Percentiles rank a stretch among this genome's conserved stretches.
These are phyloP conservation scores for Sicus ferrugineus DNA, from an alignment of 2,888 invertebrate genomes.

Conservation along the genomic window DNA sequence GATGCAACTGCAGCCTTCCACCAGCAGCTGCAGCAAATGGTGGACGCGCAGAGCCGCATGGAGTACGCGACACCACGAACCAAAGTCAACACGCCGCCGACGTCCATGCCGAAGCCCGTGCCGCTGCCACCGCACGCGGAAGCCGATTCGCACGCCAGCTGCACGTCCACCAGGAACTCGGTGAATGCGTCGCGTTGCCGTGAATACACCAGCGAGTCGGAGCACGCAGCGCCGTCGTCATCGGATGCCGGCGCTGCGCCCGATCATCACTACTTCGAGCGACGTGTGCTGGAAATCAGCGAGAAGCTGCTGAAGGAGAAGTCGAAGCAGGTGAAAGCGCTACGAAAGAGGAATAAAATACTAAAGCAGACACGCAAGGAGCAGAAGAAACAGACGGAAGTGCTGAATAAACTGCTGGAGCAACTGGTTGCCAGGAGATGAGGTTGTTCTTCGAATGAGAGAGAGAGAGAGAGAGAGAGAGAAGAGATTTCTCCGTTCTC, in stretches of 20 bases:
- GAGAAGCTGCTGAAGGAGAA: conserved; percentile 28
- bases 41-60: conserved; percentile 20
- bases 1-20: conserved; percentile 23
- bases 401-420: conserved; percentile 19
- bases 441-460: background rate
- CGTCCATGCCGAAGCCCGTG: conserved; percentile 24
- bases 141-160: background rate
- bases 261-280: conserved; percentile 21
- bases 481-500: too few species aligned
- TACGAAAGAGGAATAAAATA: conserved; percentile 25
- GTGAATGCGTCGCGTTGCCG: background rate
- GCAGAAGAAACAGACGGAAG: conserved; percentile 23
- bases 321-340: conserved; percentile 18
- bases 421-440: conserved; percentile 5
- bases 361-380: conserved; percentile 24
- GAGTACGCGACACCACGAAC: conserved; percentile 3
- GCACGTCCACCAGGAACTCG: background rate
- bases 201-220: background rate
- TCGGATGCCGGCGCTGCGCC: background rate
- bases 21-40: conserved; percentile 30
- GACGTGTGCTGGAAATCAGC: conserved; percentile 19
- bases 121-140: background rate
- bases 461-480: too few species aligned
- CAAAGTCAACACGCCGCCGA: conserved; percentile 11
- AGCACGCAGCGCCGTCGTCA: background rate